Evolutionary conservation across 2,113 vertebrate genomes (phyloP).

Genomic region (Crotalus viridis): DNA sequence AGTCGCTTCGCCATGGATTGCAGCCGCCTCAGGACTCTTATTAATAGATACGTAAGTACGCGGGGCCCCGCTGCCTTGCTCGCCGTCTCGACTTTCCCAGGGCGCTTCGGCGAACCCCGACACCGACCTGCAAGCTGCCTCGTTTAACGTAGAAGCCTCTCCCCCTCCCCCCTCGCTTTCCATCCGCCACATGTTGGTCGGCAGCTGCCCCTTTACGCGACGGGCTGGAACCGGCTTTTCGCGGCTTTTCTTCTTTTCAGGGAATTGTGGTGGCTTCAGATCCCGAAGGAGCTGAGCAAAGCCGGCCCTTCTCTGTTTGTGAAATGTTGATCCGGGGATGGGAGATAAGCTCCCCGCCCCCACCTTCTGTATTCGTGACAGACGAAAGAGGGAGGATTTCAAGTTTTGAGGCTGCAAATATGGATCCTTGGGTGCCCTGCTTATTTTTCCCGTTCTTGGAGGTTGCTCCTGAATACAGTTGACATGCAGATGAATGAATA

Average conservation of each 20-base stretch:
- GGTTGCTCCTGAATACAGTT: neutral
- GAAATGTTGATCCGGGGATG: neutral
- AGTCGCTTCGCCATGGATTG: conserved; percentile 78
- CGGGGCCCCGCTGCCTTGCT: neutral
- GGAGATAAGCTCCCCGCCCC: neutral
- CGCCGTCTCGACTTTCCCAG: neutral
- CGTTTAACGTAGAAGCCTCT: neutral
- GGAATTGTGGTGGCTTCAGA: neutral
- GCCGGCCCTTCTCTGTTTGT: too few relatives aligned
- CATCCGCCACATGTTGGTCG: neutral
- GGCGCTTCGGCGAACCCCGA: neutral
- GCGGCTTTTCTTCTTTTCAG: neutral
- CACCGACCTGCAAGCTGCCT: neutral
- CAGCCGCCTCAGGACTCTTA: conserved; percentile 84
- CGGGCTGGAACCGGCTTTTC: neutral
- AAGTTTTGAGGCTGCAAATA: neutral
- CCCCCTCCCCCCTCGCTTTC: neutral
- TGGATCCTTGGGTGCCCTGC: neutral
- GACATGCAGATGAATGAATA: too few relatives aligned
- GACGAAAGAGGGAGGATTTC: neutral
- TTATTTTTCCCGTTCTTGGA: neutral
- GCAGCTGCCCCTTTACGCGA: neutral
- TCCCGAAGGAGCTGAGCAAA: neutral
- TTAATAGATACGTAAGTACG: conserved; percentile 90
- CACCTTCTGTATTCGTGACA: neutral